Base-by-base conservation (phyloP, 2,888 invertebrate genomes). In the Dastarcus helophoroides region DNA sequence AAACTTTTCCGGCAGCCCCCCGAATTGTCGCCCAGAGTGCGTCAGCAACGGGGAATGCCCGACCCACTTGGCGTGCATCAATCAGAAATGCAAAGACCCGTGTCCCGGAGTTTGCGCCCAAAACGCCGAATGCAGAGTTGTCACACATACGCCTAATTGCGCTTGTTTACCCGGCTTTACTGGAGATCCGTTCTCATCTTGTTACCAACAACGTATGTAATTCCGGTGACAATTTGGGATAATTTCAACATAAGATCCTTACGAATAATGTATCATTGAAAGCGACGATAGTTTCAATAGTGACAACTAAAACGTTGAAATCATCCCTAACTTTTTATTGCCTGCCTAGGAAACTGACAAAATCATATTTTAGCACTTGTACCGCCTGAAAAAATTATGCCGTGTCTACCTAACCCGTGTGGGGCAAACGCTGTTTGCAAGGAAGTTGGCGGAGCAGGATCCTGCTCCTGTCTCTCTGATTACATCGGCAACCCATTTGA, bases 401-500 rank as follows among this genome's bases (percentile, higher is more conserved):
- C 75, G 16, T 79, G 79, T 49, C 51, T 62, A 33, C 76, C 74
- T 42, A 75, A 74, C 40, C 80, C 79, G 16, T 83, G 83, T 51
- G 83, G 81, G 40, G 68, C 74, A 27, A 79, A 80, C 53, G 66
- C 78, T 12, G 53, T 69, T 38, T 79, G 79, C 51, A 69, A 67
- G 50, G 67, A 69, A 50, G 67, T 68, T 30, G 72, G 73, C 43
- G 65, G 67, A 31, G 72, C 73, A 36, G 76, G 76, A 19, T 65
- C 73, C n/a, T 83, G 83, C 47, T 65, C 69, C 34, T 83, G 83
- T 47, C 62, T 71, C 25, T 68, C 74, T 26, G 78, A 75, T 11
- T 82, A 77, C 53, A 74, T 75, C 42, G 85, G 84, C 30, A 78
- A 81, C 56, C 83, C 84, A 16, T 79, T 80, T 44, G 78, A 78